Percentiles rank a stretch among this genome's conserved stretches.
These are phyloP conservation scores for Lepisosteus oculatus DNA, from an alignment of 2,113 vertebrate species.

Conservation along the genomic window DNA sequence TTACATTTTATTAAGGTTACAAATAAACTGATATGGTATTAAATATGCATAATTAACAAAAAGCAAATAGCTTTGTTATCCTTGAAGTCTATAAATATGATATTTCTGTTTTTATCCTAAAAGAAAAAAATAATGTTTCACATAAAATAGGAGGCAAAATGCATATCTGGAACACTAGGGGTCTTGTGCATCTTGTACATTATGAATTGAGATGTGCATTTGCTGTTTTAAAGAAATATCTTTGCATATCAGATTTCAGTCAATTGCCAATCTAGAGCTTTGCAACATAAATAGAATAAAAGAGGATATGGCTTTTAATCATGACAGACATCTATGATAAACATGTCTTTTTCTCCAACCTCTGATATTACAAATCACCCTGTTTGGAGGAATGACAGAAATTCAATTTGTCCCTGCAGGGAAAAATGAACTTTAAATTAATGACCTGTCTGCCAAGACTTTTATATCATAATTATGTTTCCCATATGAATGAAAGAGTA, in stretches of 20 bases:
- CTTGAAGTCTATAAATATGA: too few relatives aligned
- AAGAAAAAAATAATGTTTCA: too few relatives aligned
- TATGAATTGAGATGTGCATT: background rate
- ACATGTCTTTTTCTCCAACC: background rate
- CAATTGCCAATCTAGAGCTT: conserved; percentile 27
- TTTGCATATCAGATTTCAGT: conserved; percentile 16
- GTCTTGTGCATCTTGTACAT: too few relatives aligned
- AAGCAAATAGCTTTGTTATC: too few relatives aligned
- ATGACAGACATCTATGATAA: conserved; percentile 16
- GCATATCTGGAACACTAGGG: too few relatives aligned
- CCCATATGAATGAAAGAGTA: background rate
- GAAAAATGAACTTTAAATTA: background rate
- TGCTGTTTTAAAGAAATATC: conserved; percentile 22
- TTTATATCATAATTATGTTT: background rate
- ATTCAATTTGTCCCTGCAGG: background rate
- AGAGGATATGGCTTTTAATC: conserved; percentile 29
- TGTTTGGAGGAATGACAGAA: background rate
- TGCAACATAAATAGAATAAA: conserved; percentile 5
- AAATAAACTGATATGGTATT: too few relatives aligned
- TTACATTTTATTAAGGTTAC: too few relatives aligned
- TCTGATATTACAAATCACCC: background rate
- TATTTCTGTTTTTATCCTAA: too few relatives aligned
- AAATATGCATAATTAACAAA: too few relatives aligned
- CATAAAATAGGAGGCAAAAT: too few relatives aligned
- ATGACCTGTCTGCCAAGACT: background rate